Base-by-base conservation (phyloP, 2,797 vertebrate genomes). In the Aldrovandia affinis region DNA sequence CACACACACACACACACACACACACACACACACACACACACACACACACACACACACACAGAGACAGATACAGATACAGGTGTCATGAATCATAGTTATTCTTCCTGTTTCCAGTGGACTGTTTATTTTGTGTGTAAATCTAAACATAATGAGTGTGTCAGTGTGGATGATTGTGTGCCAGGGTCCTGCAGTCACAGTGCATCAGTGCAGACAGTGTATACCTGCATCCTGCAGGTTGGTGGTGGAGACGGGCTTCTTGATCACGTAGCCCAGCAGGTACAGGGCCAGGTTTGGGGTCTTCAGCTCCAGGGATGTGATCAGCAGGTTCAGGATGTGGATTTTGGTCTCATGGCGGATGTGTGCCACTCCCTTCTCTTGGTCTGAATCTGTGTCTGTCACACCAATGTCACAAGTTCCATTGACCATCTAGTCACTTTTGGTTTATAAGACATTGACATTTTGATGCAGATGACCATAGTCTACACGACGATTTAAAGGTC, bases 211-310 rank as follows among this genome's bases (percentile, higher is more conserved):
- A 36, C 15, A 9, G 33, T 42, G 22, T 3, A 75, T 90, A 99
- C 98, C 98, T 92, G 98, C 97, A 83, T 99, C 98, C 89, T 99
- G 98, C 0, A 99, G 95, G 89, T 97, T 99, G 65, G 98, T 99
- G 50, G 97, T 97, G 83, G 95, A 97, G 78, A 99, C 97, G 0
- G 97, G 96, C 90, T 99, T 99, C 94, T 99, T 99, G 42, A 99
- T 92, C 87, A 99, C 98, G 6, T 97, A 99, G 57, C 98, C 98
- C 93, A 99, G 80, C 15, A 99, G 94, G 90, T 99, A 99, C 4
- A 99, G 92, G 1, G 97, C 98, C 86, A 99, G 94, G 89, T 97
- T 99, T 57, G 98, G 98, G 0, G 95, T 93, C 87, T 95, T 99
- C 85, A 98, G 94, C 78, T 99, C 98, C 91, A 99, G 92, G 79